Evolutionary conservation across 2,113 vertebrate species (phyloP), one percentile per base, ranked within the genome.

Genomic region (Neogale vison): DNA sequence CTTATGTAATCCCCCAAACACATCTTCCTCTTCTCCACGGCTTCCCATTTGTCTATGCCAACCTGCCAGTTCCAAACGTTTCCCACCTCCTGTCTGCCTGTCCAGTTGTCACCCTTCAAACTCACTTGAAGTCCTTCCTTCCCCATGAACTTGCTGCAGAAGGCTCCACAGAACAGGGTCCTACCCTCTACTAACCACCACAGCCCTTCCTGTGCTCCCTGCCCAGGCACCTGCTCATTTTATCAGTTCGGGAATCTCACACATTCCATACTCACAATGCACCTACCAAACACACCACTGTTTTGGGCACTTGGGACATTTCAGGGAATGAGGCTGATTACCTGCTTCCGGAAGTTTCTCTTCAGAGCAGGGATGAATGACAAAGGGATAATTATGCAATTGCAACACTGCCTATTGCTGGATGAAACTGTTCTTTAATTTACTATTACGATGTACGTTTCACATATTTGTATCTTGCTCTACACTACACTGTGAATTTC

Each of bases 241-340:
- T n/a, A n/a, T 42, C 31, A 31, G n/a, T 3, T 65, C 36, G 12
- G 15, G 5, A 29, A 42, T 39, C 12, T 29, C 67, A 42, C 21
- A n/a, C 57, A 29, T 8, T 77, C 57, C 7, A 1, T 34, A 29
- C 23, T 93, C 59, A 39, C 39, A 23, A 31, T 36, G 63, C 2
- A 4, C 13, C 26, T 18, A 36, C 6, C 4, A 20, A 1, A 11
- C 21, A 42, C 45, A 55, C n/a, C 17, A 63, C 21, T 0, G 0
- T 47, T 63, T 61, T 34, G 72, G 52, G 23, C 29, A 55, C 34
- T 39, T 21, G 39, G 34, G 24, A 47, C 29, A 39, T 6, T 42
- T 82, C 31, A 82, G 14, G 52, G 88, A 82, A 67, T 47, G 31
- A 77, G 82, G 52, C 5, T 2, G 14, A 67, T 36, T 59, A 26